Evolutionary conservation across 2,113 vertebrate species (phyloP), one percentile per base, ranked within the genome.

Genomic region (Sylvietta virens): DNA sequence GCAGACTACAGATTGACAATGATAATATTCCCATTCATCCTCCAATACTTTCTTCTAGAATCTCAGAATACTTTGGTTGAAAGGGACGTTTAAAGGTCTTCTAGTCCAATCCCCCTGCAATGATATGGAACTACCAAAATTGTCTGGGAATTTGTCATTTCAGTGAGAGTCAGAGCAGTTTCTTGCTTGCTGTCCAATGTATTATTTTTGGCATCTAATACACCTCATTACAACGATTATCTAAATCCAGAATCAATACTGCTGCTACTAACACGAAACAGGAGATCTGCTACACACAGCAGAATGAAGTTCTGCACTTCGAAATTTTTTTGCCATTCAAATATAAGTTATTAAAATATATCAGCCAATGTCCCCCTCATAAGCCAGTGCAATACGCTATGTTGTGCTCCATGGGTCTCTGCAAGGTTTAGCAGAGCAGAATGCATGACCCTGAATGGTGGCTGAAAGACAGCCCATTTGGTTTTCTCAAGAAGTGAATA

Each of bases 61-160:
- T 26, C 16, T 27, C 35, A 45, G 13, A 61, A 60, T 3, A 66
- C 7, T 45, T 45, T 66, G 17, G 5, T 35, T 61, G 19, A 9
- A 81, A 89, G 13, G 3, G 11, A 77, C 12, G 3, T 86, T 61
- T 42, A 66, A 37, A 51, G 9, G 15, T 74, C 44, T 35, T 65
- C 16, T 30, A 69, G 18, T 44, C 21, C 27, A 67, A 53, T 0
- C 0, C 1, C 26, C 1, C 5, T 54, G 14, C 45, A 54, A 60
- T 30, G 15, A 70, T 19, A 9, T 45, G 6, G 2, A 28, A 50
- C 17, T 50, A 35, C 7, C 23, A 77, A 71, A 80, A 60, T 21
- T 44, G 11, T 47, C 37, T n/a, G 24, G 10, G 14, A 42, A 40
- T 54, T 15, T 71, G 10, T 72, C 13, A 60, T 42, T 91, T 53